Base-by-base conservation (phyloP, 2,888 invertebrate species). In the Ochropacha duplaris region DNA sequence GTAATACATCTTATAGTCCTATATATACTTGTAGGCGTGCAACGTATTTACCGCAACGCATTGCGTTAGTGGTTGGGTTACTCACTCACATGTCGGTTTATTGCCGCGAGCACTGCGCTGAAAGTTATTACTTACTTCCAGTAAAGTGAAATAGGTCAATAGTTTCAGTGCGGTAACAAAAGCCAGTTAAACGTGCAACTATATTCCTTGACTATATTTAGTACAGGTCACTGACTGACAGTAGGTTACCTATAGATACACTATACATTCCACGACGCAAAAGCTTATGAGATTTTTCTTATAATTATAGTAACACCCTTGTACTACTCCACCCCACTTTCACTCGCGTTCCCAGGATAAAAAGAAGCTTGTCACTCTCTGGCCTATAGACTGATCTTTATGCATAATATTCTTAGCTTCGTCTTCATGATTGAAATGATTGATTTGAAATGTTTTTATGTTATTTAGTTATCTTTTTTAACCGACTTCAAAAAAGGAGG, bases 61-160 rank as follows among this genome's bases (percentile, higher is more conserved):
- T 71, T 71, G 66, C 73, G 65, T 67, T 74, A 66, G 79, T 74
- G 69, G 76, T 71, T 76, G 75, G 76, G 83, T 84, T 81, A 83
- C 82, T 83, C 84, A 83, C 82, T 83, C 84, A 81, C 78, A 73
- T 78, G 80, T 78, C 79, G 78, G 79, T 87, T 91, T 87, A 91
- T 86, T 80, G 78, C 80, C 72, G 78, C 83, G 84, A 86, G 81
- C 86, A 76, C 78, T 88, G 88, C 86, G 84, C 88, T 89, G 90
- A 91, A 91, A 90, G 88, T 92, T 90, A 92, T 90, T 85, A 86
- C 90, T 88, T 89, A 88, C 87, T 90, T 90, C 91, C 90, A 92
- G 92, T 87, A 88, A 90, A 83, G 85, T 84, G 83, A 92, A 90
- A 90, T 92, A 90, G 92, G 92, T 92, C 92, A 92, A 92, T 92